Base-by-base conservation (phyloP, 2,797 vertebrate species). In the Arctocebus calabarensis region DNA sequence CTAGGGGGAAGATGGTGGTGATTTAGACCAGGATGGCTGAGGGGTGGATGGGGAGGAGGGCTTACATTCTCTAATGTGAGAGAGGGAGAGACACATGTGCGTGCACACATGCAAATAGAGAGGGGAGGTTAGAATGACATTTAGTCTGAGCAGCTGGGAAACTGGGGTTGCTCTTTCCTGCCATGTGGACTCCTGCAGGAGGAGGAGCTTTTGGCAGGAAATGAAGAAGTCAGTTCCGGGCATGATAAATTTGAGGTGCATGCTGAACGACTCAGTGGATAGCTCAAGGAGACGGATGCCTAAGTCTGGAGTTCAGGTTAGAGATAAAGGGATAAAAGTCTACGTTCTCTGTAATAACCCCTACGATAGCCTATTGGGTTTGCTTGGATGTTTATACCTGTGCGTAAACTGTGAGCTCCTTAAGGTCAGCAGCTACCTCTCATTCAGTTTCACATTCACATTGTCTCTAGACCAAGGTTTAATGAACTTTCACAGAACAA, bases 331-430 rank as follows among this genome's bases (percentile, higher is more conserved):
- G 22, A 32, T 59, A 16, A 73, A 83, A 37, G 16, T 14, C n/a
- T 45, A 37, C 5, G 27, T 62, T n/a, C 68, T 70, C 70, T 74
- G 19, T 79, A 27, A 14, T 29, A 78, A 52, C 6, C 61, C 9
- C 40, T 19, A 27, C 32, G 14, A 61, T 25, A 83, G 16, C 34
- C 40, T 78, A 11, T 23, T 37, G 2, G 61, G 7, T 85, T 25
- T 87, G 7, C 55, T 84, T 91, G 48, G 34, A 43, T 25, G 12
- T 64, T 77, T 73, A 20, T 45, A 43, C 13, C 12, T 48, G 16
- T 74, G 86, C 29, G 61, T 48, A 95, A 73, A 48, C 16, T 16
- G 7, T 70, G 52, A 77, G 20, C 37, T 78, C 75, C 61, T 83
- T 23, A 27, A 48, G 20, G 10, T 32, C 64, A 84, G 43, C 55